Evolutionary conservation across 2,797 vertebrate genomes (phyloP).

Genomic region (Emys orbicularis): DNA sequence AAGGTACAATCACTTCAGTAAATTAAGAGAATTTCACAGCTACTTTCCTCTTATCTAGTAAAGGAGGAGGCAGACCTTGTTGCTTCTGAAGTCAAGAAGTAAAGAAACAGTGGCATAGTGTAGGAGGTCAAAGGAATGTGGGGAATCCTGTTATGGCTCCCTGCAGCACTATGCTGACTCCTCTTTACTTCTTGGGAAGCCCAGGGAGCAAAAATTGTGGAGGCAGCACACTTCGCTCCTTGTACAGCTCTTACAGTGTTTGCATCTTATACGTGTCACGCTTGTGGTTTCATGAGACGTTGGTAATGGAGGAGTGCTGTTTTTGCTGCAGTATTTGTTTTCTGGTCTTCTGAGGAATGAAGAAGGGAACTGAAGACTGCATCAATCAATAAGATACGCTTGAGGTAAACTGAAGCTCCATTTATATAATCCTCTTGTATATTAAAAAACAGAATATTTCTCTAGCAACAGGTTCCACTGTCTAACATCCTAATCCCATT

Average conservation of each 20-base stretch:
- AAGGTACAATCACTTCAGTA: not conserved
- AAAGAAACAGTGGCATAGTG: not conserved
- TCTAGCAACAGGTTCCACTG: not conserved
- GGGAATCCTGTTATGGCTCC: not conserved
- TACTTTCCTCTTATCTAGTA: not conserved
- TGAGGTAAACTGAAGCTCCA: not conserved
- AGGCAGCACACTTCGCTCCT: not conserved
- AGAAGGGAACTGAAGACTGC: not conserved
- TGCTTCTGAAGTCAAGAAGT: not conserved
- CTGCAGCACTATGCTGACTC: not conserved
- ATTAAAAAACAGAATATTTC: not conserved
- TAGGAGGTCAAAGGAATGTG: not conserved
- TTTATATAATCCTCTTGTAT: not conserved
- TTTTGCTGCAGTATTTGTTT: not conserved
- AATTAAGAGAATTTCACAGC: not conserved
- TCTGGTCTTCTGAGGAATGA: not conserved
- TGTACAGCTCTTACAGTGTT: not conserved
- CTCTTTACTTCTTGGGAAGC: not conserved
- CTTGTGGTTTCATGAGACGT: not conserved
- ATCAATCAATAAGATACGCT: not conserved
- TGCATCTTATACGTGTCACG: not conserved
- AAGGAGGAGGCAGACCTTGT: not conserved
- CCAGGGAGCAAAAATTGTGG: not conserved
- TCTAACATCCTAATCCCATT: not conserved
- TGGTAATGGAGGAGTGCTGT: not conserved